A percentile compares a stretch with the other conserved stretches of the same genome.
Conservation (phyloP, 2,888 invertebrate genomes). For the Eustalomyia histrio region DNA sequence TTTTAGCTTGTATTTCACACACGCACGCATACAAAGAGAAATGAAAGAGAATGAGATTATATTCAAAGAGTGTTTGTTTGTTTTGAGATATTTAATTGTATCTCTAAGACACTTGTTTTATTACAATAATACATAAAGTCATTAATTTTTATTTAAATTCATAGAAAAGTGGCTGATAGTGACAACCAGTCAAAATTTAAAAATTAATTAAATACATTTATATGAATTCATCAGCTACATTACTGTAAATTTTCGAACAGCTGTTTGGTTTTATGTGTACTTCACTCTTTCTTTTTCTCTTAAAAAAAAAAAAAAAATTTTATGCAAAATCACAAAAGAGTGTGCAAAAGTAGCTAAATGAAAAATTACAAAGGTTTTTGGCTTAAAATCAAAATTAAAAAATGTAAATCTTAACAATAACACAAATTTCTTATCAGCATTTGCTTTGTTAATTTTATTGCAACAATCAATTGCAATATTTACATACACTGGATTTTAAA, state of each 20-base stretch:
- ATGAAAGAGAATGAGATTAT: not conserved
- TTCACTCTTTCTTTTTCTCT: not conserved
- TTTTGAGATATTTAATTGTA: not conserved
- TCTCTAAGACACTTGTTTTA: not conserved
- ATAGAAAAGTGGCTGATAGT: not conserved
- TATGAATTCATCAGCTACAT: not conserved
- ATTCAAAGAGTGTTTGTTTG: not conserved
- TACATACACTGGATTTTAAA: not conserved
- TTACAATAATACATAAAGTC: not conserved
- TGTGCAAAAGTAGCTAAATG: not conserved
- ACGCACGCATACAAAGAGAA: not conserved
- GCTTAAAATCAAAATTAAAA: not conserved
- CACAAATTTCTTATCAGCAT: not conserved
- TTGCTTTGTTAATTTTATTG: not conserved
- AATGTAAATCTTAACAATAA: not conserved
- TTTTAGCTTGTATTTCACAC: slow-evolving; percentile 27
- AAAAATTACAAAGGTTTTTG: too few species aligned
- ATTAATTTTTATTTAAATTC: not conserved
- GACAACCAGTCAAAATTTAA: not conserved
- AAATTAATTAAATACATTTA: not conserved
- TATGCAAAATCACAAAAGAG: not conserved
- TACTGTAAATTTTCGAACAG: not conserved
- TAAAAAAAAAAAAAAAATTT: not conserved
- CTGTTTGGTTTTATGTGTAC: not conserved
- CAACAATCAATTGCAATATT: not conserved